Conservation (phyloP, 1,140 invertebrate species). For the Lepidostoma basale region DNA sequence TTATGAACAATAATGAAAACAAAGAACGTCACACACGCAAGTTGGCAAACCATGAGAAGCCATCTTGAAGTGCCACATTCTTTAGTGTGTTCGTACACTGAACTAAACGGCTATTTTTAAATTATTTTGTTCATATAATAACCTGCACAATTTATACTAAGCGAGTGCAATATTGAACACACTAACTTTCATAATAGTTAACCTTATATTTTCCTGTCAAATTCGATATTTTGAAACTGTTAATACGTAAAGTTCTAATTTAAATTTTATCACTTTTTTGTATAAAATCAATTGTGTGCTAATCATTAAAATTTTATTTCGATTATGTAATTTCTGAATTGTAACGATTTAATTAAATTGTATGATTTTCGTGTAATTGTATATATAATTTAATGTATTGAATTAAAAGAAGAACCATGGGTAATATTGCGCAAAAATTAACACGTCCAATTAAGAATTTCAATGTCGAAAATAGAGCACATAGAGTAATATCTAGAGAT, state of each 20-base stretch:
- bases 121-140: constrained; percentile 6
- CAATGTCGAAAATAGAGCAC: constrained; percentile 64
- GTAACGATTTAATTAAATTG: too few relatives aligned
- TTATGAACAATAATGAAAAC: constrained; percentile 58
- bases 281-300: too few relatives aligned
- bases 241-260: too few relatives aligned
- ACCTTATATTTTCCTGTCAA: too few relatives aligned
- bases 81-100: constrained; percentile 50
- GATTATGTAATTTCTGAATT: too few relatives aligned
- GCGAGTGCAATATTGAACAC: constrained; percentile 8
- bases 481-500: constrained; percentile 60
- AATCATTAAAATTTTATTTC: too few relatives aligned
- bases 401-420: constrained; percentile 47
- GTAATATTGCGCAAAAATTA: constrained; percentile 54
- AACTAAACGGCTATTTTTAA: constrained; percentile 34
- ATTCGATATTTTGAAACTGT: too few relatives aligned
- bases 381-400: background rate
- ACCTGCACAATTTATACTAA: background rate
- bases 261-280: too few relatives aligned
- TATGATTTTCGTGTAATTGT: too few relatives aligned
- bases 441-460: constrained; percentile 58
- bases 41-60: constrained; percentile 66
- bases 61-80: constrained; percentile 69
- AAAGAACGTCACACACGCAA: constrained; percentile 63
- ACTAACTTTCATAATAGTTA: too few relatives aligned